Base-by-base conservation (phyloP, 2,797 vertebrate species). In the Megaceryle alcyon region DNA sequence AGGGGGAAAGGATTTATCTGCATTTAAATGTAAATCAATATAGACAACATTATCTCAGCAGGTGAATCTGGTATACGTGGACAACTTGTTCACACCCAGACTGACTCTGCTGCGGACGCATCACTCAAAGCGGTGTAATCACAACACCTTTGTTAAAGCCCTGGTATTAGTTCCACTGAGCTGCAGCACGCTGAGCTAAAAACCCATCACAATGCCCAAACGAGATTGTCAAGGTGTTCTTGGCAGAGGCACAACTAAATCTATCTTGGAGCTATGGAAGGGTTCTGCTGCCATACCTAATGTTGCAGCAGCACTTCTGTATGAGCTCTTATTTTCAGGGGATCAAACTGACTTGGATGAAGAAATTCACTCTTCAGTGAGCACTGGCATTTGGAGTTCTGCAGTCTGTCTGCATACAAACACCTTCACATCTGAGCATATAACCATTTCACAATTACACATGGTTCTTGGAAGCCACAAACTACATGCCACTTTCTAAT, bases 1-100 rank as follows among this genome's bases (percentile, higher is more conserved):
- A 87, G 70, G 2, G 12, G 65, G 37, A 33, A 89, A 71, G 44
- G 17, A 89, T 80, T 84, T 90, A 46, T 82, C 31, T 48, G 65
- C 6, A 76, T 94, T 93, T 77, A 94, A 84, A 83, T 88, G 88
- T 72, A 81, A 57, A 84, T 88, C 86, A 89, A 54, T 68, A 86
- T 17, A 37, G 53, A 76, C 63, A 76, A 65, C 4, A 5, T 69
- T 61, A 41, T 12, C 61, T n/a, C 35, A 66, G 19, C 63, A 35
- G 35, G 35, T 35, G 35, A 35, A 35, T 35, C 35, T 10, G 44
- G 86, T 56, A 94, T 87, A 66, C 2, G 2, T 13, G 7, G 75
- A 49, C 54, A 90, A 66, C 35, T 80, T 77, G 41, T 31, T 69
- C 84, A 33, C 60, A 77, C 43, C 31, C 65, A 75, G 43, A 16